Conservation (phyloP, 2,888 invertebrate genomes). For the Gonocerus acuteangulatus region DNA sequence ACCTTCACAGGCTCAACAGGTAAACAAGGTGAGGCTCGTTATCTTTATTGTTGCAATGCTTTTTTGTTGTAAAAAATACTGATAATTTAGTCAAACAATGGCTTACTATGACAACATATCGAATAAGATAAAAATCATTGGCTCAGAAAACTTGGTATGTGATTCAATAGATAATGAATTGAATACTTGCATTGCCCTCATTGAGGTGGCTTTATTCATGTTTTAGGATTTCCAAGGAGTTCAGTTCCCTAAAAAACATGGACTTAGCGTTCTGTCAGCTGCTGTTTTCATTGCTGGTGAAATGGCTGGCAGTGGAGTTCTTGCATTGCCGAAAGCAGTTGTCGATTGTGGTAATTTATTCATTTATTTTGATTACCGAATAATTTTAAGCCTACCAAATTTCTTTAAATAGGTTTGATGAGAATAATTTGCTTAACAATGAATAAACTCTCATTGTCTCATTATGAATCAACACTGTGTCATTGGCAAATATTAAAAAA, state of each 20-base stretch:
- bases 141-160: neutral
- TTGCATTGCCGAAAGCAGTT: slow-evolving; percentile 58
- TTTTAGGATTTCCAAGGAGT: slow-evolving; percentile 2
- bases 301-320: slow-evolving; percentile 65
- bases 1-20: neutral
- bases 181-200: neutral
- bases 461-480: too few species aligned
- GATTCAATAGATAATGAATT: neutral
- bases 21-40: slow-evolving; percentile 16
- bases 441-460: too few species aligned
- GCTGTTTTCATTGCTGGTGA: slow-evolving; percentile 60
- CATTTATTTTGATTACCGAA: neutral
- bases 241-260: slow-evolving; percentile 37
- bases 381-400: neutral
- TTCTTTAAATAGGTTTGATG: too few species aligned
- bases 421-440: too few species aligned
- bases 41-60: neutral
- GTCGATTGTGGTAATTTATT: slow-evolving; percentile 52
- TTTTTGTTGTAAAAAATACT: neutral
- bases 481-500: too few species aligned
- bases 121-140: slow-evolving; percentile 21
- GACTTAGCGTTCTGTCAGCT: slow-evolving; percentile 48
- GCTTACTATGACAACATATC: slow-evolving; percentile 20
- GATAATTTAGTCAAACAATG: slow-evolving; percentile 9
- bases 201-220: neutral